These are phyloP conservation scores for Bubo bubo DNA, from an alignment of 2,113 vertebrate genomes.

Conservation along the genomic window DNA sequence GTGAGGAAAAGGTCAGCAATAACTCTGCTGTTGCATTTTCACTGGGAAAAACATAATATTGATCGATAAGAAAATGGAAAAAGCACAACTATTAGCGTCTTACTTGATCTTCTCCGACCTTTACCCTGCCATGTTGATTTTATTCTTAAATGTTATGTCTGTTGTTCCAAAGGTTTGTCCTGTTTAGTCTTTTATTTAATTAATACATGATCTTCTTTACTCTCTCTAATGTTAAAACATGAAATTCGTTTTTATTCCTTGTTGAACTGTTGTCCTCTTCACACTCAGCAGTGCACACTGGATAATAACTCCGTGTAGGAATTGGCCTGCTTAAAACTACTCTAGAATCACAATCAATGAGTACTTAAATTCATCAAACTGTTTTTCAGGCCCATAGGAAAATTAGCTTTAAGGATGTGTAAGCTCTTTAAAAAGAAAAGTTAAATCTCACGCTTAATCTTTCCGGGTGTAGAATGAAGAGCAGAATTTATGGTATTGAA, in stretches of 20 bases:
- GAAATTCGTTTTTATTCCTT: slow-evolving; percentile 62
- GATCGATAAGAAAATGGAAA: slow-evolving; percentile 84
- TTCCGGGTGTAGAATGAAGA: not conserved
- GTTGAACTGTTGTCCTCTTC: slow-evolving; percentile 69
- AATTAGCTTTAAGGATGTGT: not conserved
- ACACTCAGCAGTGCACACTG: not conserved
- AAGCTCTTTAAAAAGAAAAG: not conserved
- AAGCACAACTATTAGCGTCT: slow-evolving; percentile 76
- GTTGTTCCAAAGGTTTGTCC: slow-evolving; percentile 77
- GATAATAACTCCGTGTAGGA: not conserved
- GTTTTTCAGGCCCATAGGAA: not conserved
- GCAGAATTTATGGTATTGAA: not conserved
- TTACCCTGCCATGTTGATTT: slow-evolving; percentile 75
- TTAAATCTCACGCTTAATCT: not conserved
- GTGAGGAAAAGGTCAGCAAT: slow-evolving; percentile 83
- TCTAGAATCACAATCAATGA: not conserved
- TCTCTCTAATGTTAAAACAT: slow-evolving; percentile 72
- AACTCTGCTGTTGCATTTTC: slow-evolving; percentile 78
- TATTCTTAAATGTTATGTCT: slow-evolving; percentile 79
- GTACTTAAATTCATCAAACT: not conserved
- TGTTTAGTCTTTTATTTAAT: slow-evolving; percentile 78
- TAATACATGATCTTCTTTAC: slow-evolving; percentile 70
- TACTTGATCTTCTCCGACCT: slow-evolving; percentile 81
- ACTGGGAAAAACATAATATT: slow-evolving; percentile 79
- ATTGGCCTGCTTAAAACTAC: not conserved